Evolutionary conservation across 2,888 invertebrate genomes (phyloP).

Genomic region (Drosophila leonis): DNA sequence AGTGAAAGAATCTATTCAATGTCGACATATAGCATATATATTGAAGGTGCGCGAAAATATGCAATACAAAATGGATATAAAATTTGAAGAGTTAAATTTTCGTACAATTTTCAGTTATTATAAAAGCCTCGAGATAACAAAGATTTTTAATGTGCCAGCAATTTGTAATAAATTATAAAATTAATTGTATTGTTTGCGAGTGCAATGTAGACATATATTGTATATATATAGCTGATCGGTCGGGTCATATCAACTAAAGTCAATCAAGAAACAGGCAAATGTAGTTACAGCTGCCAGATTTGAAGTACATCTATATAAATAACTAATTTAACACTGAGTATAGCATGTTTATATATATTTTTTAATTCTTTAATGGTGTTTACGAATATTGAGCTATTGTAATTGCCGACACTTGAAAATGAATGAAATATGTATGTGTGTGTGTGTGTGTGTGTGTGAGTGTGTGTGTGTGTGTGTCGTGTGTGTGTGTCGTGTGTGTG

Average conservation of each 20-base stretch:
- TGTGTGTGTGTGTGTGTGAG: background rate
- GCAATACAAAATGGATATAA: slow-evolving; percentile 10
- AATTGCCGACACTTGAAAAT: slow-evolving; percentile 37
- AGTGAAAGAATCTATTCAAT: background rate
- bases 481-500: slow-evolving; percentile 13
- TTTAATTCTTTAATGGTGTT: slow-evolving; percentile 15
- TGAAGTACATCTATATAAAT: slow-evolving; percentile 19
- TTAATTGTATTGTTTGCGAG: slow-evolving; percentile 32
- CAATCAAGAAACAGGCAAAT: slow-evolving; percentile 49
- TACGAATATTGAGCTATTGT: slow-evolving; percentile 43
- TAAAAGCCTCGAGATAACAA: slow-evolving; percentile 12
- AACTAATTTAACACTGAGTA: slow-evolving; percentile 26
- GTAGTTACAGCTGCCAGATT: slow-evolving; percentile 20
- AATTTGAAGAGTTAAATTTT: background rate
- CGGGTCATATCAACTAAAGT: slow-evolving; percentile 29
- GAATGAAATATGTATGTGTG: slow-evolving; percentile 16
- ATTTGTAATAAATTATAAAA: slow-evolving; percentile 30
- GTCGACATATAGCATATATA: background rate
- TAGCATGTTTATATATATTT: slow-evolving; percentile 25
- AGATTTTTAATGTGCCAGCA: slow-evolving; percentile 25
- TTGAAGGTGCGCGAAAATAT: slow-evolving; percentile 13
- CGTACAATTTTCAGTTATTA: background rate
- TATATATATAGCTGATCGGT: slow-evolving; percentile 21
- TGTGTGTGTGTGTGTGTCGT: background rate
- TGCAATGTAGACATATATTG: slow-evolving; percentile 20